Evolutionary conservation across 2,113 vertebrate species (phyloP).

Genomic region (Trinectes maculatus): DNA sequence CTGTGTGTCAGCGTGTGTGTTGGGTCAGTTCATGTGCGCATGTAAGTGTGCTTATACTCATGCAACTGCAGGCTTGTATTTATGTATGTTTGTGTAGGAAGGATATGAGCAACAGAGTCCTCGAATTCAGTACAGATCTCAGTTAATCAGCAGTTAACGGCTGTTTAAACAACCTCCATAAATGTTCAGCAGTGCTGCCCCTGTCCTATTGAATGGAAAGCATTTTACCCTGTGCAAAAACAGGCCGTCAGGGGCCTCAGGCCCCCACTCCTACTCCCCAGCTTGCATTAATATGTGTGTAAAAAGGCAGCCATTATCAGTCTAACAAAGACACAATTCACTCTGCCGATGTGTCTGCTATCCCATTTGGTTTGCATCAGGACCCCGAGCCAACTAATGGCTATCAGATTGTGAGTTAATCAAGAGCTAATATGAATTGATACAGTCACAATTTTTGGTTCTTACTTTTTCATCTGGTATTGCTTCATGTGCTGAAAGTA

Average conservation of each 20-base stretch:
- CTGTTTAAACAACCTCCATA: constrained; percentile 81
- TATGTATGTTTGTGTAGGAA: constrained; percentile 2
- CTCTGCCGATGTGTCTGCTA: constrained; percentile 53
- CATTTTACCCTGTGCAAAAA: constrained; percentile 77
- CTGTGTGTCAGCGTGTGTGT: background rate
- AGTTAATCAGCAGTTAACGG: constrained; percentile 78
- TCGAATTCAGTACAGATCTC: constrained; percentile 65
- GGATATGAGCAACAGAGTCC: constrained; percentile 57
- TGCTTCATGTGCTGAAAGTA: too few species aligned
- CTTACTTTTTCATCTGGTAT: background rate
- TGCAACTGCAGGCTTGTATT: background rate
- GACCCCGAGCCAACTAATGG: constrained; percentile 45
- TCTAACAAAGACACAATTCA: constrained; percentile 77
- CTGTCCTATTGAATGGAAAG: constrained; percentile 71
- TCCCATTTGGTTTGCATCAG: constrained; percentile 67
- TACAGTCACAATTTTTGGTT: constrained; percentile 31
- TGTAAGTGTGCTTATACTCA: background rate
- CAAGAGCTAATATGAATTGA: constrained; percentile 46
- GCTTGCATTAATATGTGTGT: constrained; percentile 67
- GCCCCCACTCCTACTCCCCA: constrained; percentile 43
- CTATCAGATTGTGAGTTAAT: constrained; percentile 66
- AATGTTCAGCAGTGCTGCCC: constrained; percentile 69
- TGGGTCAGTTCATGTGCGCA: constrained; percentile 6
- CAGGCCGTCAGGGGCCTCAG: constrained; percentile 64
- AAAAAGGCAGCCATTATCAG: constrained; percentile 75